Evolutionary conservation across 2,888 invertebrate genomes (phyloP).

Genomic region (Salpingus planirostris): DNA sequence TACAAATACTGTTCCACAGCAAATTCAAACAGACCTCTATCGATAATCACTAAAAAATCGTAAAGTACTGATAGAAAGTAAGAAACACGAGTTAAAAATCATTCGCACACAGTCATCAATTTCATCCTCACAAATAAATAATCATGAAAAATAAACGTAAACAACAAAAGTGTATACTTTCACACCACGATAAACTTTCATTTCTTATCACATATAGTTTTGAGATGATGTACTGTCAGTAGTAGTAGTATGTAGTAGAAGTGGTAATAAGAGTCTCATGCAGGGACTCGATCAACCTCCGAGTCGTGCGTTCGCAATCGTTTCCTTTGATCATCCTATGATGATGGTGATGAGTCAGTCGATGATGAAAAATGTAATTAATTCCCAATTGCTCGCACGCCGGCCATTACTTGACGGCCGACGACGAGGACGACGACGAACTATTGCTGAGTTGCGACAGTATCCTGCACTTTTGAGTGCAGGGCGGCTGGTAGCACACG

Average conservation of each 20-base stretch:
- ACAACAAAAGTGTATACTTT: too few species aligned
- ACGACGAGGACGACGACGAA: slow-evolving; percentile 9
- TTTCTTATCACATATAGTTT: background rate
- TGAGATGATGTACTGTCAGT: background rate
- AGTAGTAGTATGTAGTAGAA: background rate
- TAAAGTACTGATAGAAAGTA: slow-evolving; percentile 4
- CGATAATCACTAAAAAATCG: background rate
- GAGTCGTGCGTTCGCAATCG: too few species aligned
- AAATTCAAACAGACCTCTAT: slow-evolving; percentile 4
- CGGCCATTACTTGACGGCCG: slow-evolving; percentile 4
- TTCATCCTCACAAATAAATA: slow-evolving; percentile 4
- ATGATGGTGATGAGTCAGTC: slow-evolving; percentile 5
- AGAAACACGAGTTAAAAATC: slow-evolving; percentile 7
- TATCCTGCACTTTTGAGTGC: slow-evolving; percentile 33
- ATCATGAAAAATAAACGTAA: too few species aligned
- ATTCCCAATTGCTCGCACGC: slow-evolving; percentile 5
- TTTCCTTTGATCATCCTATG: too few species aligned
- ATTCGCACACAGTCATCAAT: slow-evolving; percentile 6
- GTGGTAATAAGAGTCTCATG: too few species aligned
- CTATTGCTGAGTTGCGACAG: slow-evolving; percentile 12
- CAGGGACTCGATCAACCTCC: too few species aligned
- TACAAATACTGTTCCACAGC: slow-evolving; percentile 14
- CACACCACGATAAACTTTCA: background rate
- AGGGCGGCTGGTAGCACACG: slow-evolving; percentile 71
- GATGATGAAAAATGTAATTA: slow-evolving; percentile 6